phyloP scores from a whole-genome alignment of 2,888 invertebrate genomes.

The Phalangium opilio region DNA sequence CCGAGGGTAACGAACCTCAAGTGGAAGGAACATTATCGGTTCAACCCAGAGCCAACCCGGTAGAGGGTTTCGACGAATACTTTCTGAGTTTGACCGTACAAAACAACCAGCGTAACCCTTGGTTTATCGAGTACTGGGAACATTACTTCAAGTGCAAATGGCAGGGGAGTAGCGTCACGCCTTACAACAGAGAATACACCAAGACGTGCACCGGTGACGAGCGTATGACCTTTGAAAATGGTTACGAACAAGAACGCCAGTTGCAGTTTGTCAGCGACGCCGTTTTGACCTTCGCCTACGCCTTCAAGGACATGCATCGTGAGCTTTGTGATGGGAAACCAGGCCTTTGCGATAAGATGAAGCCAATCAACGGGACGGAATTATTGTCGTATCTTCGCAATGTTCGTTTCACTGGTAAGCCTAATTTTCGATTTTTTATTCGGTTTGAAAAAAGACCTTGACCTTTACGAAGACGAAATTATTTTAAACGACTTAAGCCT shows the following conservation, averaged over 20 bases:
- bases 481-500: too few relatives aligned
- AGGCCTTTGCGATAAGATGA: conserved; percentile 67
- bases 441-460: too few relatives aligned
- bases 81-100: conserved; percentile 66
- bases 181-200: conserved; percentile 59
- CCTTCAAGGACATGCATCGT: conserved; percentile 64
- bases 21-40: conserved; percentile 88
- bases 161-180: conserved; percentile 60
- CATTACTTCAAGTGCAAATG: conserved; percentile 66
- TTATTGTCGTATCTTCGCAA: conserved; percentile 65
- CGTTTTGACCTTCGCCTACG: conserved; percentile 84
- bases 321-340: conserved; percentile 56
- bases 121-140: conserved; percentile 95
- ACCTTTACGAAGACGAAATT: too few relatives aligned
- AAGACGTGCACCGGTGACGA: conserved; percentile 59
- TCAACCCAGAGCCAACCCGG: conserved; percentile 81
- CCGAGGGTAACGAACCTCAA: conserved; percentile 72
- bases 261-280: conserved; percentile 93
- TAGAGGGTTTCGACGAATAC: conserved; percentile 71
- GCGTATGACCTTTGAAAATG: conserved; percentile 53
- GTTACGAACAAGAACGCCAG: conserved; percentile 70
- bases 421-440: too few relatives aligned
- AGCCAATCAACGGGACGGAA: conserved; percentile 71
- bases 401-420: conserved; percentile 69
- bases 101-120: conserved; percentile 79